Evolutionary conservation across 64 coral and sea anemone genomes (phyloP).

Genomic region (Montipora sp.): DNA sequence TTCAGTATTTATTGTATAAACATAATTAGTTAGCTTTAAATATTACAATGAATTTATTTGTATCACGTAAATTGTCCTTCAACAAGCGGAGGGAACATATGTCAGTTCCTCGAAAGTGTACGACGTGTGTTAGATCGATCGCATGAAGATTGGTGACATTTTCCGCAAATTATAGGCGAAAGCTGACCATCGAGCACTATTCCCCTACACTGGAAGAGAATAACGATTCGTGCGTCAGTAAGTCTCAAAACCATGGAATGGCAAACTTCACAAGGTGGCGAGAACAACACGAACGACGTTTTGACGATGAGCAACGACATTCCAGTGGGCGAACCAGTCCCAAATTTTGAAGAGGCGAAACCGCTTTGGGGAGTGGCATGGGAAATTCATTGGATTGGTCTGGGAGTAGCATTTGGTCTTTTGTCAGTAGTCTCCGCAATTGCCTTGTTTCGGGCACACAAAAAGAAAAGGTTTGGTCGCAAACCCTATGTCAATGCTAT

Average conservation of each 20-base stretch:
- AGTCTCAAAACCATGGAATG: too few species aligned
- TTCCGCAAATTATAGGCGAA: too few species aligned
- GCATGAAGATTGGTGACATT: neutral
- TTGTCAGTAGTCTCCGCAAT: neutral
- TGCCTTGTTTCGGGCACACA: neutral
- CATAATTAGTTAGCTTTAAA: neutral
- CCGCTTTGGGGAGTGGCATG: constrained; percentile 3
- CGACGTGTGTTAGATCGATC: neutral
- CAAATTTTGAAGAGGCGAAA: neutral
- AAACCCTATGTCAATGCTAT: constrained; percentile 16
- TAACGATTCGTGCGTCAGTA: neutral
- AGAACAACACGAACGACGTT: neutral
- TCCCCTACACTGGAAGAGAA: too few species aligned
- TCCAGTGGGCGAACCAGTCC: neutral
- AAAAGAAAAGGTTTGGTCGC: neutral
- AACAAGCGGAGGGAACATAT: neutral
- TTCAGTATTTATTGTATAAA: neutral
- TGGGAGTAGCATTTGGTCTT: constrained; percentile 19
- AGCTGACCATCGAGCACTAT: too few species aligned
- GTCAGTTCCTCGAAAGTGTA: neutral
- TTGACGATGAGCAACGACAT: neutral
- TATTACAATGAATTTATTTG: neutral
- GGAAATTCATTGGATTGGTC: constrained; percentile 32
- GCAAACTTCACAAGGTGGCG: neutral
- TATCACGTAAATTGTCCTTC: neutral